These are phyloP conservation scores for Hemibagrus guttatus DNA, from an alignment of 2,797 vertebrate genomes.

Conservation along the genomic window DNA sequence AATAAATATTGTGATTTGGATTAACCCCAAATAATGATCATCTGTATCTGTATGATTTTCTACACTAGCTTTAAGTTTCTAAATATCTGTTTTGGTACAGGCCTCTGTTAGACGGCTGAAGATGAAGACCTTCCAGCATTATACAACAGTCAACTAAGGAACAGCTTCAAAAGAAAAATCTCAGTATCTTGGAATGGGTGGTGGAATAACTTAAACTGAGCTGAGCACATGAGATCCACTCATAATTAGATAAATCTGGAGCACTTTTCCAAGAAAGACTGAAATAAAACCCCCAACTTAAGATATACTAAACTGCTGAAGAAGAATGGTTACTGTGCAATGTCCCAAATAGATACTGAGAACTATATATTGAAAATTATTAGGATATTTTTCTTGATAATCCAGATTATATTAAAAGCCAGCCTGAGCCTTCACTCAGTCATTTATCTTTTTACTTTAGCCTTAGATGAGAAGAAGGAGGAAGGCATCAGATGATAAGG, in stretches of 20 bases:
- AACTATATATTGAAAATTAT: background rate
- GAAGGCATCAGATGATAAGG: constrained; percentile 76
- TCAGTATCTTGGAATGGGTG: background rate
- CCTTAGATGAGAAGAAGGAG: constrained; percentile 76
- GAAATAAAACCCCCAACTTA: background rate
- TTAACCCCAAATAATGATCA: background rate
- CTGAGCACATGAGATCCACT: background rate
- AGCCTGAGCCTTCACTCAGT: background rate
- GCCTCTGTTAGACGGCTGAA: too few relatives aligned
- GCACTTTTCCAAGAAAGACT: background rate
- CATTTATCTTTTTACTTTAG: constrained; percentile 73
- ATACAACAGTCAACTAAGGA: background rate
- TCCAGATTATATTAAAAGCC: background rate
- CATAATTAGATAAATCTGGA: background rate
- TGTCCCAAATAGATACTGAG: background rate
- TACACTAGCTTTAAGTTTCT: too few relatives aligned
- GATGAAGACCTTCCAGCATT: background rate
- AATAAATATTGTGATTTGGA: background rate
- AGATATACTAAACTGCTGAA: background rate
- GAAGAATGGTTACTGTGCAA: background rate
- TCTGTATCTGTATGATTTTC: background rate
- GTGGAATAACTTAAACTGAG: background rate
- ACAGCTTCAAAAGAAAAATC: background rate
- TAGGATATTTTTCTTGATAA: background rate
- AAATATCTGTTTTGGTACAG: too few relatives aligned